Evolutionary conservation across 1,140 invertebrate species (phyloP).

Genomic region (Hylaeus anthracinus): DNA sequence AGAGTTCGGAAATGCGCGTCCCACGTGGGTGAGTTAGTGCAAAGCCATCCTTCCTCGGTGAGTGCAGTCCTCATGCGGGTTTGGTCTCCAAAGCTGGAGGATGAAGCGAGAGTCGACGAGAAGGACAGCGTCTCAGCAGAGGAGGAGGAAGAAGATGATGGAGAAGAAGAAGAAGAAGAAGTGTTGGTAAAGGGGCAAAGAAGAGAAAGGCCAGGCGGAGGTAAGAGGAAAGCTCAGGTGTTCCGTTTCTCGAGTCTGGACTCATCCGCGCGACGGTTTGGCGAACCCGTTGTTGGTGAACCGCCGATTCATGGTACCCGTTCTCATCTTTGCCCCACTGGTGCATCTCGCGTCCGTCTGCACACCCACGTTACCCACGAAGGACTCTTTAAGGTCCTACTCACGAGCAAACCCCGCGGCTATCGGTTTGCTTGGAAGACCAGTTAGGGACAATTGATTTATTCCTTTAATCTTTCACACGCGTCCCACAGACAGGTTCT

Average conservation of each 20-base stretch:
- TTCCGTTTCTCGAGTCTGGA: constrained; percentile 65
- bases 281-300: constrained; percentile 66
- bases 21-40: constrained; percentile 74
- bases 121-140: constrained; percentile 22
- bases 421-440: constrained; percentile 40
- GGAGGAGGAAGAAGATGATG: constrained; percentile 11
- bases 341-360: constrained; percentile 62
- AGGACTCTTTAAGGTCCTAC: constrained; percentile 57
- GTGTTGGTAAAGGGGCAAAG: constrained; percentile 26
- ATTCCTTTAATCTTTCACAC: not conserved
- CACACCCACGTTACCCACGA: constrained; percentile 59
- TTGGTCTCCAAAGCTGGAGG: constrained; percentile 39
- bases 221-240: constrained; percentile 67
- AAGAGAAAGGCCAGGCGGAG: constrained; percentile 28
- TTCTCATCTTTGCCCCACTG: constrained; percentile 62
- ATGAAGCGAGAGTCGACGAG: constrained; percentile 26
- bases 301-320: constrained; percentile 53
- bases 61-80: constrained; percentile 46
- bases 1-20: constrained; percentile 76
- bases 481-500: too few species aligned
- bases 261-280: constrained; percentile 60
- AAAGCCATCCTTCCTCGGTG: constrained; percentile 71
- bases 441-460: constrained; percentile 19
- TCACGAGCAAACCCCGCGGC: constrained; percentile 45
- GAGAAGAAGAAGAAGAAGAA: constrained; percentile 14